These are phyloP conservation scores for Fratercula arctica DNA, from an alignment of 2,797 vertebrate genomes.

Conservation along the genomic window DNA sequence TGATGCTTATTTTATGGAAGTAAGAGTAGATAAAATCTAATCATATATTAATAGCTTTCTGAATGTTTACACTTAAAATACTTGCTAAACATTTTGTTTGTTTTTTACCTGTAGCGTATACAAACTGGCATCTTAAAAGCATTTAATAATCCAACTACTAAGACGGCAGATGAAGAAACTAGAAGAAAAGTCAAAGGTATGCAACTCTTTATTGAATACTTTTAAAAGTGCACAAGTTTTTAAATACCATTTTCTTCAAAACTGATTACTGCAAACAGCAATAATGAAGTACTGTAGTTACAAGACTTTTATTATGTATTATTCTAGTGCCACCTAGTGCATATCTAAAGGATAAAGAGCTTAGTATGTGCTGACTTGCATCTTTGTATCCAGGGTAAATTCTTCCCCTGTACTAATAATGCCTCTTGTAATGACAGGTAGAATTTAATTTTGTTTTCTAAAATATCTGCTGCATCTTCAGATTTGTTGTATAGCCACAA, in stretches of 20 bases:
- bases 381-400: neutral
- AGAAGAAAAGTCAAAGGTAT: conserved; percentile 97
- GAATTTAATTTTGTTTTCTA: neutral
- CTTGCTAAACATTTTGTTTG: neutral
- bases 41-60: neutral
- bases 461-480: neutral
- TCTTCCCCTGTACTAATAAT: neutral
- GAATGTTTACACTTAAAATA: neutral
- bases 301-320: neutral
- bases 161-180: conserved; percentile 95
- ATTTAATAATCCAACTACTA: conserved; percentile 97
- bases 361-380: neutral
- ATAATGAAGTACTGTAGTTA: neutral
- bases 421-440: neutral
- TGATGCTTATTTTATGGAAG: neutral
- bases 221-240: neutral
- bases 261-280: neutral
- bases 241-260: neutral
- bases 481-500: neutral
- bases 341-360: neutral
- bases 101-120: conserved; percentile 83
- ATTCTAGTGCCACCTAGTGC: conserved; percentile 72
- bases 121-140: conserved; percentile 96
- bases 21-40: neutral
- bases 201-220: conserved; percentile 13